These are phyloP conservation scores for Lasioglossum figueresi DNA, from an alignment of 2,888 invertebrate genomes.

Conservation along the genomic window DNA sequence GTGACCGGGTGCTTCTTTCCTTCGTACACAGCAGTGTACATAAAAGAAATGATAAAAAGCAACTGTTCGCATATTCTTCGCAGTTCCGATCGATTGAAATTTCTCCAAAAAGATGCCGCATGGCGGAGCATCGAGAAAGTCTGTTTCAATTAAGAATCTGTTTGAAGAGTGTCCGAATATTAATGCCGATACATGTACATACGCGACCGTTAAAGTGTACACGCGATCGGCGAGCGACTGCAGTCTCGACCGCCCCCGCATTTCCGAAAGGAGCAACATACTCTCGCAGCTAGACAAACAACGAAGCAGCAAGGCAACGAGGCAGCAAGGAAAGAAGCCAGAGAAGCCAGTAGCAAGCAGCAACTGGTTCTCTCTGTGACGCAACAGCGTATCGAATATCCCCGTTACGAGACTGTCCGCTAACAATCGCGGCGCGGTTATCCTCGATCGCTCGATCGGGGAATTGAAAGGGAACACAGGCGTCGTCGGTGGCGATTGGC, in stretches of 20 bases:
- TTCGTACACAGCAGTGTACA: too few relatives aligned
- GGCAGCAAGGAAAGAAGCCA: not conserved
- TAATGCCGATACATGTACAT: too few relatives aligned
- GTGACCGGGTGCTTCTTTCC: too few relatives aligned
- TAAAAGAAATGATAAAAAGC: too few relatives aligned
- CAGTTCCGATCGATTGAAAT: too few relatives aligned
- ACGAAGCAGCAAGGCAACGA: not conserved
- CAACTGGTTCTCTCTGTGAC: slow-evolving; percentile 25
- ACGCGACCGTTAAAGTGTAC: not conserved
- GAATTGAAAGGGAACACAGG: not conserved
- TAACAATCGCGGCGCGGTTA: slow-evolving; percentile 16
- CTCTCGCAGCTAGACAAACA: not conserved
- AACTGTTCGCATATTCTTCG: too few relatives aligned
- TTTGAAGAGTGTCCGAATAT: too few relatives aligned
- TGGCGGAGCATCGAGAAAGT: too few relatives aligned
- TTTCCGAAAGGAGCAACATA: not conserved
- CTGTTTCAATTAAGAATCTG: too few relatives aligned
- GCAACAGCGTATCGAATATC: slow-evolving; percentile 40
- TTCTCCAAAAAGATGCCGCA: too few relatives aligned
- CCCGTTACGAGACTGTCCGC: not conserved
- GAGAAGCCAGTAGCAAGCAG: not conserved
- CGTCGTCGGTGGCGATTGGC: not conserved
- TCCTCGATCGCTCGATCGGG: slow-evolving; percentile 1
- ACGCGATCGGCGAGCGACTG: not conserved
- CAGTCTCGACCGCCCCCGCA: not conserved